Evolutionary conservation across 2,797 vertebrate genomes (phyloP).

Genomic region (Chaetodon trifasciatus): DNA sequence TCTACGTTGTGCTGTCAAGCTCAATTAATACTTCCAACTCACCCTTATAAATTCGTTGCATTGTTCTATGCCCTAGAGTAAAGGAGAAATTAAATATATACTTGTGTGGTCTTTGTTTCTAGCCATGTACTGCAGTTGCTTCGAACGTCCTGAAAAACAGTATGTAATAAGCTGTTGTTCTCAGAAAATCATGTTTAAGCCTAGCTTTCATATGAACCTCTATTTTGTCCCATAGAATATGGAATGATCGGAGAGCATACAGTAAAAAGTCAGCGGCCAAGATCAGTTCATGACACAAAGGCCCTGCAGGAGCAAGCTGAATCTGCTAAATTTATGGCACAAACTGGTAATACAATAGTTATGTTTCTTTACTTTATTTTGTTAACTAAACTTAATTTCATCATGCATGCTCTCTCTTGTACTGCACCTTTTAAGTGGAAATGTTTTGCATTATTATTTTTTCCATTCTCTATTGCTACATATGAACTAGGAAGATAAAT

Average conservation of each 20-base stretch:
- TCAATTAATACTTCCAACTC: constrained; percentile 88
- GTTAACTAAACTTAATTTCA: constrained; percentile 92
- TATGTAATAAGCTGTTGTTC: constrained; percentile 86
- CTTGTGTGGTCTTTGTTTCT: constrained; percentile 89
- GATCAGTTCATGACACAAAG: constrained; percentile 99
- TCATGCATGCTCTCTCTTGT: constrained; percentile 98
- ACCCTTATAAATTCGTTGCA: constrained; percentile 86
- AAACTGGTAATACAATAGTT: constrained; percentile 99
- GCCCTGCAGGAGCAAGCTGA: constrained; percentile 99
- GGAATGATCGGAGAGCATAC: constrained; percentile 99
- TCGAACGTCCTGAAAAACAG: constrained; percentile 80
- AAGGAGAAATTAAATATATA: constrained; percentile 79
- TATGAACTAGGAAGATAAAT: constrained; percentile 75
- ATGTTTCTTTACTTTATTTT: constrained; percentile 91
- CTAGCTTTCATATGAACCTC: constrained; percentile 99
- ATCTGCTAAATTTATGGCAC: constrained; percentile 99
- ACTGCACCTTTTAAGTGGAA: constrained; percentile 88
- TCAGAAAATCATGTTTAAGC: constrained; percentile 85
- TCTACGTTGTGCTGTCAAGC: constrained; percentile 87
- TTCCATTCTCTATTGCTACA: constrained; percentile 87
- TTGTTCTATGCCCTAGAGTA: constrained; percentile 85
- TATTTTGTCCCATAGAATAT: constrained; percentile 99
- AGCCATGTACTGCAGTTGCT: constrained; percentile 84
- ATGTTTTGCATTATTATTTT: constrained; percentile 85
- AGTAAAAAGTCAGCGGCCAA: constrained; percentile 99